Evolutionary conservation across 2,797 vertebrate species (phyloP), one percentile per base, ranked within the genome.

Genomic region (Gobio occitaniae): DNA sequence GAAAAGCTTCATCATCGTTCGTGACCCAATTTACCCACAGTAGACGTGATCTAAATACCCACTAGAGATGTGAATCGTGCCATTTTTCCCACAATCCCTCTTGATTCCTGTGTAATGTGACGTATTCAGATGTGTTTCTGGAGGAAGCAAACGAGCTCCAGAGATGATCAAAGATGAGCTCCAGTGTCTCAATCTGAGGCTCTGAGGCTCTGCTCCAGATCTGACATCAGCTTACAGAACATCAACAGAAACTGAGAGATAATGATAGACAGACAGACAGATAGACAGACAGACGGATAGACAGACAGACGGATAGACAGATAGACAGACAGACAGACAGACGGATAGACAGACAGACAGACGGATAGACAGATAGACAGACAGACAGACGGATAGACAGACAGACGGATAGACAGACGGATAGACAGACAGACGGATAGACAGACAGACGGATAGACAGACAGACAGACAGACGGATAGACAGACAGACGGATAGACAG

Each of bases 401-500:
- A 52, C 2, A 2, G 50, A 52, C 2, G 1, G 15, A 50, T 16
- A 16, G 15, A 50, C 0, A 50, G 13, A 50, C 5, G 2, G 50
- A 52, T 0, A 19, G 2, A 54, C 0, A 7, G 52, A 54, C 0
- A 7, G 52, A 54, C 0, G 7, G 16, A 54, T 2, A 54, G 16
- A 54, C 0, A 54, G 16, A 52, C 0, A 19, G 16, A 52, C 0
- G 1, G 16, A 54, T 0, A 52, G 50, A 52, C 0, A 16, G 6
- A 54, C 0, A 7, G 50, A 54, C 2, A 2, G 15, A 17, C 2
- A 5, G 3, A 47, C 8, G 6, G 50, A 52, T 0, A 2, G 50
- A 52, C 0, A 1, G 50, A 17, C 0, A 6, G 16, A 54, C 0
- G 19, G 52, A 54, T 0, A 2, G 52, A 54, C 0, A 2, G 16